Evolutionary conservation across 2,113 vertebrate species (phyloP), one percentile per base, ranked within the genome.

Genomic region (Syngnathus scovelli): DNA sequence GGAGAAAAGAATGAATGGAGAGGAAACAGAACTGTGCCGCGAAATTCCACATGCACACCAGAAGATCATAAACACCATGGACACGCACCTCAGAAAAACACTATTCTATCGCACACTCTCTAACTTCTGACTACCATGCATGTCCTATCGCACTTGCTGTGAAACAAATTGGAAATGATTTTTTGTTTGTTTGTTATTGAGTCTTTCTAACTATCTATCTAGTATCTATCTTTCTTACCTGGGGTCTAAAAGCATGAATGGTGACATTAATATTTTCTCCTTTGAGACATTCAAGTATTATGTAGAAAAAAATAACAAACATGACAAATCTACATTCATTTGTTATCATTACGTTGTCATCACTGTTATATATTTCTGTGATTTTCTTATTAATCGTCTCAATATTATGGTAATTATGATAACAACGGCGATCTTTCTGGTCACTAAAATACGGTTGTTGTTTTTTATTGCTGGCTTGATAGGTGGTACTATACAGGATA

Each of bases 11-110:
- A 65, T 78, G 69, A 84, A 79, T 75, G 68, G 67, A 71, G 71
- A 76, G 78, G 80, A 85, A 83, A 77, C 65, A 21, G 37, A 78
- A 76, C 83, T 63, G 70, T 78, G 78, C 81, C 18, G 86, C 61
- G 64, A 88, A 82, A 90, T 90, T 90, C 88, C 88, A 87, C 87
- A 89, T 78, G 79, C 70, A 81, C 83, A 83, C 69, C 61, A 66
- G 48, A 87, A 86, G 69, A 75, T 67, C 61, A 71, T 66, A 69
- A 79, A 58, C 71, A 76, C 61, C 69, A 44, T 21, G 58, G 21
- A 63, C 61, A 69, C 66, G 70, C 54, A 67, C 70, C 56, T 52
- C 56, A 59, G 38, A 78, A 74, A 78, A 63, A 39, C 0, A 66
- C 72, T 66, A 44, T 61, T n/a, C 44, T 12, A 61, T 23, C 11